A percentile compares a stretch with the other conserved stretches of the same genome.
These are phyloP conservation scores for Drosophila sturtevanti DNA, from an alignment of 1,140 invertebrate species.

Conservation along the genomic window DNA sequence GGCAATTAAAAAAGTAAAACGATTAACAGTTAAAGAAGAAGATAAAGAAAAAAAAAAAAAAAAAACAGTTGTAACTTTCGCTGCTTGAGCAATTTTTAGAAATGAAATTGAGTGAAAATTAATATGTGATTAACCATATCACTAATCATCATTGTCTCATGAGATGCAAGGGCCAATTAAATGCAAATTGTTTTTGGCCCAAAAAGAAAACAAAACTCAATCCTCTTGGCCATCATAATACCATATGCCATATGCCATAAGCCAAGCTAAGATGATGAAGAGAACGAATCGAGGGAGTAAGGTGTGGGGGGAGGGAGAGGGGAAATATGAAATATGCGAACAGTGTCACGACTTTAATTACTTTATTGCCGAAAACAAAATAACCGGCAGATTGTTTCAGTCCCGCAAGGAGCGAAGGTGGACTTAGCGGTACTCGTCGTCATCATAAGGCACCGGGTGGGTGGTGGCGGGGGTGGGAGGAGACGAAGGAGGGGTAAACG, in stretches of 20 bases:
- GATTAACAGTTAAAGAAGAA: constrained; percentile 44
- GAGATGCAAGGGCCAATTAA: constrained; percentile 43
- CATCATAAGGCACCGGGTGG: constrained; percentile 39
- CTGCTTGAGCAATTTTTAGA: constrained; percentile 25
- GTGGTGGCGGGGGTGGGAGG: no score
- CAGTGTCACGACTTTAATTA: constrained; percentile 75
- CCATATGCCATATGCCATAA: neutral
- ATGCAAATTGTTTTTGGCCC: constrained; percentile 47
- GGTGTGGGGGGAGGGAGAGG: neutral
- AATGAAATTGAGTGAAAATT: constrained; percentile 63
- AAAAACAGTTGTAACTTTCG: constrained; percentile 43
- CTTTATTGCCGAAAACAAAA: constrained; percentile 59
- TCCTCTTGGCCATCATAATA: constrained; percentile 2
- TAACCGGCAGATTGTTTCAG: neutral
- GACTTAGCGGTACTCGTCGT: constrained; percentile 69
- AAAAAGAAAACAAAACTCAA: neutral
- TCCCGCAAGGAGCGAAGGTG: constrained; percentile 29
- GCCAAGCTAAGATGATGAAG: no score
- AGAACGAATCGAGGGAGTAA: constrained; percentile 9
- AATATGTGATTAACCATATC: constrained; percentile 32
- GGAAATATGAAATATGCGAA: constrained; percentile 59
- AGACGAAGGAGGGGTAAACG: constrained; percentile 2
- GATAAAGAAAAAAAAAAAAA: neutral
- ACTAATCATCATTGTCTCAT: constrained; percentile 20
- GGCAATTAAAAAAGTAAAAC: constrained; percentile 74